Percentiles rank a stretch among this genome's conserved stretches.
Evolutionary conservation across 1,140 invertebrate genomes (phyloP).

Genomic region (Plutomurus gul): DNA sequence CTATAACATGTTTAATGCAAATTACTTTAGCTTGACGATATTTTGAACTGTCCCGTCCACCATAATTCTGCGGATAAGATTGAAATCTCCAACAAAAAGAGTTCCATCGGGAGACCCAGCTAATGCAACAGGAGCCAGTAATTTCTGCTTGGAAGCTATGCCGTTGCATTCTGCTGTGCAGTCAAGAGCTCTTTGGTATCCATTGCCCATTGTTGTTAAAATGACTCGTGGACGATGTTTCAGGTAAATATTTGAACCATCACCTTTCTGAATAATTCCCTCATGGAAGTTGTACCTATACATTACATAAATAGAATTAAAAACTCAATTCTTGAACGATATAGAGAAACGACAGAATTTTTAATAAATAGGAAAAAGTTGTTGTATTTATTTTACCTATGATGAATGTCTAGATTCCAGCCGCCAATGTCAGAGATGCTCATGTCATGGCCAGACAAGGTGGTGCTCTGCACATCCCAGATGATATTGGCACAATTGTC

Average conservation of each 20-base stretch:
- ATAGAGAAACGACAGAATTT: background rate
- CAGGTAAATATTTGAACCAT: conserved; percentile 93
- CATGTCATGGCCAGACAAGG: conserved; percentile 93
- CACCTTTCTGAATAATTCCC: conserved; percentile 95
- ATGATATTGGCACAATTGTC: conserved; percentile 89
- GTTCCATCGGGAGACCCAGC: conserved; percentile 90
- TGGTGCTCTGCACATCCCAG: conserved; percentile 94
- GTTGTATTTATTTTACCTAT: conserved; percentile 57
- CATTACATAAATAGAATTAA: background rate
- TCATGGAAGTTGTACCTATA: conserved; percentile 92
- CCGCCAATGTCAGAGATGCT: conserved; percentile 93
- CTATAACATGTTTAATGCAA: too few species aligned
- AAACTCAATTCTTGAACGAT: background rate
- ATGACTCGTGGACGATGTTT: conserved; percentile 91
- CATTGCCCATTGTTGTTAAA: conserved; percentile 89
- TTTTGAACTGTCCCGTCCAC: conserved; percentile 86
- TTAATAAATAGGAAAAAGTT: background rate
- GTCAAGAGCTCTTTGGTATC: conserved; percentile 81
- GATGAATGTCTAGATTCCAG: conserved; percentile 97
- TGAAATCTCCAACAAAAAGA: conserved; percentile 94
- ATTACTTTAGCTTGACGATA: conserved; percentile 86
- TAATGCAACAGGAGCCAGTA: conserved; percentile 88
- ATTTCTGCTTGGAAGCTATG: conserved; percentile 74
- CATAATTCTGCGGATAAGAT: conserved; percentile 86
- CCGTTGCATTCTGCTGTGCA: conserved; percentile 80